Conservation (phyloP, 2,113 vertebrate species). For the Collichthys lucidus region DNA sequence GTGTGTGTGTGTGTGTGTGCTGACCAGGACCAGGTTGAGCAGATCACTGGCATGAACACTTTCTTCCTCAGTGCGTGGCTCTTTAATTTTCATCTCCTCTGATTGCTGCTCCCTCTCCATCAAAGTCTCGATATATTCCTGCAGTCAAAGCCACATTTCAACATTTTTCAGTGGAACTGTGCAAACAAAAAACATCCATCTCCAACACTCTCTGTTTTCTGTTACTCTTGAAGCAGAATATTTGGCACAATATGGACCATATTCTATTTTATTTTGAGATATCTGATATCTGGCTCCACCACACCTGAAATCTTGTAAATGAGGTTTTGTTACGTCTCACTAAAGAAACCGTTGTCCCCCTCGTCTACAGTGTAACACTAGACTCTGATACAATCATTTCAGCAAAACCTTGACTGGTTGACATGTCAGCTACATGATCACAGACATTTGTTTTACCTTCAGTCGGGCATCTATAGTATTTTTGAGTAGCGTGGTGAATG, state of each 20-base stretch:
- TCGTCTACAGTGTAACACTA: neutral
- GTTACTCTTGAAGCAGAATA: neutral
- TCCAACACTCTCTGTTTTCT: neutral
- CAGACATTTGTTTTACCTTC: conserved; percentile 81
- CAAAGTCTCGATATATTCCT: conserved; percentile 89
- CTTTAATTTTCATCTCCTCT: conserved; percentile 86
- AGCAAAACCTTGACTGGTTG: neutral
- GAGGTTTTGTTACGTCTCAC: neutral
- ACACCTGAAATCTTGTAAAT: neutral
- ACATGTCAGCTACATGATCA: neutral
- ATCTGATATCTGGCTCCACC: neutral
- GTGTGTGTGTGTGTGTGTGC: conserved; percentile 32
- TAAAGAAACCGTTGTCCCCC: neutral
- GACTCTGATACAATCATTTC: neutral
- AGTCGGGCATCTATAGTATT: conserved; percentile 85
- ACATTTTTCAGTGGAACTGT: neutral
- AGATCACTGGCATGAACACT: conserved; percentile 81
- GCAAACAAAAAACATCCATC: neutral
- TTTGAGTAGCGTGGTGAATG: conserved; percentile 77
- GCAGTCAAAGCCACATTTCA: conserved; percentile 12
- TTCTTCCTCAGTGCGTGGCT: conserved; percentile 86
- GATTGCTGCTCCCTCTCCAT: conserved; percentile 84
- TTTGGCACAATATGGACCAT: neutral
- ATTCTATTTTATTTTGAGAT: too few species aligned
- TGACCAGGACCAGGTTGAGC: conserved; percentile 85